Evolutionary conservation across 2,888 invertebrate species (phyloP).

Genomic region (Synergus itoensis): DNA sequence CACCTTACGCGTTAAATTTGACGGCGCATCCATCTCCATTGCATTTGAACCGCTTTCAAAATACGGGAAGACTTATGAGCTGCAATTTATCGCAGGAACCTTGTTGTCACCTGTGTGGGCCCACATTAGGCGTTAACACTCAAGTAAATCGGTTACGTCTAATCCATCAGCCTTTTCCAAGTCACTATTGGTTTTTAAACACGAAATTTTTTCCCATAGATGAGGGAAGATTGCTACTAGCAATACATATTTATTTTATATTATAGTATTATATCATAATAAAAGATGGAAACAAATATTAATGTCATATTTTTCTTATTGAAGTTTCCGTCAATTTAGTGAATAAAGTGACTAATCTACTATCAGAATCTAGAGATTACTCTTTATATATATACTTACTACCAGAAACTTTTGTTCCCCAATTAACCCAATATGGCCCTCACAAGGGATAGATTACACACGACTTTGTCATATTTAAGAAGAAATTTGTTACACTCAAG

Average conservation of each 20-base stretch:
- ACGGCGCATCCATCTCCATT: constrained; percentile 64
- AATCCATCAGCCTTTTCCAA: constrained; percentile 55
- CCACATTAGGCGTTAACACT: constrained; percentile 56
- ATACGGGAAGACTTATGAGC: constrained; percentile 72
- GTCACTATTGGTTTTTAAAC: background rate
- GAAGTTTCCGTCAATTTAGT: too few relatives aligned
- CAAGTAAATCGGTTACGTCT: constrained; percentile 58
- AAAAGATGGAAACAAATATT: too few relatives aligned
- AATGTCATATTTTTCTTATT: too few relatives aligned
- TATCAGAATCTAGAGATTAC: too few relatives aligned
- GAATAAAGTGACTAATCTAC: too few relatives aligned
- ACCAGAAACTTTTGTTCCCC: background rate
- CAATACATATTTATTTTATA: background rate
- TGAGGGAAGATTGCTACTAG: background rate
- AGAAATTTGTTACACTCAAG: background rate
- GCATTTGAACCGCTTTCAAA: constrained; percentile 58
- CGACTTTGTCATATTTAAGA: background rate
- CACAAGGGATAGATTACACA: background rate
- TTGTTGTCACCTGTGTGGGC: constrained; percentile 71
- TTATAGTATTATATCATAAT: too few relatives aligned
- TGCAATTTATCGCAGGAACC: constrained; percentile 70
- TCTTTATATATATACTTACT: too few relatives aligned
- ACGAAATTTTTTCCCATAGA: background rate
- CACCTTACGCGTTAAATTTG: constrained; percentile 65
- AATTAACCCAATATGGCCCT: background rate